These are phyloP conservation scores for Charadrius vociferus DNA, from an alignment of 2,113 vertebrate genomes.

Conservation along the genomic window DNA sequence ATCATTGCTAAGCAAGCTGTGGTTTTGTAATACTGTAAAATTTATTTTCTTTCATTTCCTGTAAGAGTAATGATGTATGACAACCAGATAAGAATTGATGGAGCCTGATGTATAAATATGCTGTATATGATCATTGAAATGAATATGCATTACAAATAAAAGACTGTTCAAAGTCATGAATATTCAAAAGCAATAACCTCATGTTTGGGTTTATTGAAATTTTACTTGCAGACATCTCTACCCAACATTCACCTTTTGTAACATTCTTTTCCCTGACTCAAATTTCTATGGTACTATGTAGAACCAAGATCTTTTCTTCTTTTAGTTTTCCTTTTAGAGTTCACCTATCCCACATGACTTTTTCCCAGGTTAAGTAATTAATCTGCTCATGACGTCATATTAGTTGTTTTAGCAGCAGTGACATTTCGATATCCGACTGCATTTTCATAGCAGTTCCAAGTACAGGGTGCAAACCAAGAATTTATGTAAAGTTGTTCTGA, in stretches of 20 bases:
- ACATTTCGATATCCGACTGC: neutral
- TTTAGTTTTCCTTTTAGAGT: neutral
- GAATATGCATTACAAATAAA: neutral
- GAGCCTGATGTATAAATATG: neutral
- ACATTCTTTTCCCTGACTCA: neutral
- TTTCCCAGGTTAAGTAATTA: neutral
- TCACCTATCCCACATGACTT: neutral
- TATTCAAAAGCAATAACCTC: neutral
- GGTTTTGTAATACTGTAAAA: neutral
- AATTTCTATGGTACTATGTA: neutral
- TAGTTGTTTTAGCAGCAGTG: neutral
- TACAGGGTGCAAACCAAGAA: neutral
- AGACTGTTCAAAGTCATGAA: neutral
- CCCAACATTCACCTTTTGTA: neutral
- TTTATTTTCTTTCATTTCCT: neutral
- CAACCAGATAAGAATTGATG: neutral
- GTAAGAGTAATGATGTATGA: neutral
- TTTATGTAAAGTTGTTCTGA: neutral
- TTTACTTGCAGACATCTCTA: neutral
- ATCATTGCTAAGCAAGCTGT: neutral
- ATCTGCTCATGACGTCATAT: neutral
- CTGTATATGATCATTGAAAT: neutral
- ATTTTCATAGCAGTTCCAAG: neutral
- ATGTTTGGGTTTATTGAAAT: neutral
- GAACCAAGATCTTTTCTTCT: neutral